Conservation (phyloP, 2,888 invertebrate genomes). For the Drosophila diplacantha region DNA sequence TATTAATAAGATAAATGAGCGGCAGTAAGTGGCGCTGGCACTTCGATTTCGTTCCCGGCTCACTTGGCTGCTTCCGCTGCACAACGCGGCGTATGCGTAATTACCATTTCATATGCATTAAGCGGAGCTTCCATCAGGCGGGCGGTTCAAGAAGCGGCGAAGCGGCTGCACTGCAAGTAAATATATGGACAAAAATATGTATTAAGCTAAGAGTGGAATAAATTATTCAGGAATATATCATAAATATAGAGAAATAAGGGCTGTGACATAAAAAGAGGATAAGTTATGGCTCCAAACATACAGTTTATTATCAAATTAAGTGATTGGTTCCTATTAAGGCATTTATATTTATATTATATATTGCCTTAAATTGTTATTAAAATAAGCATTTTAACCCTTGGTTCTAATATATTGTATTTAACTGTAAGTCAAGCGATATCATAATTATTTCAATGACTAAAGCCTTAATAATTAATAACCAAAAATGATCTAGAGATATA, state of each 20-base stretch:
- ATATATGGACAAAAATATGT: background rate
- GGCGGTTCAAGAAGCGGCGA: constrained; percentile 48
- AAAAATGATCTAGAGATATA: too few species aligned
- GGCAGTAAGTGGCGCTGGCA: constrained; percentile 61
- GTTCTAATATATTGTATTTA: too few species aligned
- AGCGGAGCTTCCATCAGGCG: constrained; percentile 58
- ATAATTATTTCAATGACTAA: too few species aligned
- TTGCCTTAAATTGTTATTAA: too few species aligned
- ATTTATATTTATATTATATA: too few species aligned
- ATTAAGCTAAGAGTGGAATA: background rate
- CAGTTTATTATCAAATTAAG: too few species aligned
- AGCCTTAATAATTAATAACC: background rate
- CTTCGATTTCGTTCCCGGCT: constrained; percentile 32
- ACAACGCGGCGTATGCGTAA: constrained; percentile 68
- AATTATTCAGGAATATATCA: background rate
- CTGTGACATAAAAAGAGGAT: too few species aligned
- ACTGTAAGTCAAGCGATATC: too few species aligned
- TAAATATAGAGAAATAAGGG: too few species aligned
- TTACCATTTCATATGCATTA: constrained; percentile 73
- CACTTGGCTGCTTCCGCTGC: constrained; percentile 57
- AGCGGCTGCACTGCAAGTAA: constrained; percentile 15
- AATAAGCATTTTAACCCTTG: too few species aligned
- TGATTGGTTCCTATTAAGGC: too few species aligned
- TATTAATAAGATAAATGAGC: constrained; percentile 71
- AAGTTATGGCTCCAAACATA: too few species aligned